These are phyloP conservation scores for Trissonchulus sp. DNA, from an alignment of 2,888 invertebrate species.

Conservation along the genomic window DNA sequence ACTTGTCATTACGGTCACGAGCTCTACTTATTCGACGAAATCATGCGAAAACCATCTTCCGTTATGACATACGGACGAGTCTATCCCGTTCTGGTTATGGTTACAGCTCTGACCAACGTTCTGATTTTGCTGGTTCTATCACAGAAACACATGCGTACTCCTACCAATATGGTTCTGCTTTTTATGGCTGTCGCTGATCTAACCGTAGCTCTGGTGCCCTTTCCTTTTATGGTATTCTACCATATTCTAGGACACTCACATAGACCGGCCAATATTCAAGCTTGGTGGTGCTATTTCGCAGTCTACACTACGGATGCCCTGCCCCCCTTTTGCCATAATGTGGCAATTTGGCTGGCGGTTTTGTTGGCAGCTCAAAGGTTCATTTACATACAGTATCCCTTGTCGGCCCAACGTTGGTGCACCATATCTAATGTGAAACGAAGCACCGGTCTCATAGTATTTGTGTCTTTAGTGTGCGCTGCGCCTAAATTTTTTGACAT, in stretches of 20 bases:
- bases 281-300: conserved; percentile 49
- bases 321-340: conserved; percentile 82
- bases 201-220: conserved; percentile 80
- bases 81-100: conserved; percentile 67
- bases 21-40: background rate
- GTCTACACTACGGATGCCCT: conserved; percentile 50
- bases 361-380: conserved; percentile 84
- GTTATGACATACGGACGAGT: conserved; percentile 33
- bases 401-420: conserved; percentile 71
- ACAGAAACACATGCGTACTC: conserved; percentile 81
- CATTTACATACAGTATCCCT: conserved; percentile 88
- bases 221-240: conserved; percentile 70
- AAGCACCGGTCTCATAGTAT: conserved; percentile 70
- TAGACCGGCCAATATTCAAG: conserved; percentile 37
- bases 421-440: conserved; percentile 61
- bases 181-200: conserved; percentile 94
- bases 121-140: conserved; percentile 81
- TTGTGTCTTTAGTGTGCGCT: conserved; percentile 74
- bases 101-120: conserved; percentile 83
- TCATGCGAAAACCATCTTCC: conserved; percentile 14
- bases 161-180: conserved; percentile 83
- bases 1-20: conserved; percentile 4
- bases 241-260: conserved; percentile 42
- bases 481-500: conserved; percentile 74
- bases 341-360: conserved; percentile 86